Conservation (phyloP, 2,888 invertebrate species). For the Scaptodrosophila latifasciaeformis region DNA sequence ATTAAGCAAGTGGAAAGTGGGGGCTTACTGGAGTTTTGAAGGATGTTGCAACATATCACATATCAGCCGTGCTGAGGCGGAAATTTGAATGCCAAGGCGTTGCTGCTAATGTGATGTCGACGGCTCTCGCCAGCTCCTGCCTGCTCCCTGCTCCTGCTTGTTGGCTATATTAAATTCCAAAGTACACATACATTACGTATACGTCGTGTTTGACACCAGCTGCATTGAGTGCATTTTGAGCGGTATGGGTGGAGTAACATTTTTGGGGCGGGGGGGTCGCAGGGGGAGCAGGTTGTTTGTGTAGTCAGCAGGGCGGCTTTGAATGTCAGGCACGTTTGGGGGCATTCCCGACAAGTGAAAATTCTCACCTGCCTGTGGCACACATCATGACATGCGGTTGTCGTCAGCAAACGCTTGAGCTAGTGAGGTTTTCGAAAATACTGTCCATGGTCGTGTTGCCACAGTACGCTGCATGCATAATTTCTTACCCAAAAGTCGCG, state of each 20-base stretch:
- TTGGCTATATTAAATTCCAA: constrained; percentile 35
- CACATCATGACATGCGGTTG: constrained; percentile 63
- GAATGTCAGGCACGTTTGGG: constrained; percentile 27
- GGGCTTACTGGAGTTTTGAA: not conserved
- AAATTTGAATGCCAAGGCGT: constrained; percentile 60
- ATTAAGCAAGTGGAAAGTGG: constrained; percentile 27
- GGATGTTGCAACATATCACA: too few species aligned
- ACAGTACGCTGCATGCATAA: constrained; percentile 28
- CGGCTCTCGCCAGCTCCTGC: constrained; percentile 9
- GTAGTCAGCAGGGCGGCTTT: not conserved
- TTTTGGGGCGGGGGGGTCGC: not conserved
- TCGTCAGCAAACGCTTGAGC: too few species aligned
- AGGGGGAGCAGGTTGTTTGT: too few species aligned
- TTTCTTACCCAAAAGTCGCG: constrained; percentile 43
- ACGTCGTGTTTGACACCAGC: constrained; percentile 28
- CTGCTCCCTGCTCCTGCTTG: constrained; percentile 5
- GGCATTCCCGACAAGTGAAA: too few species aligned
- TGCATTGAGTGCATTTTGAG: too few species aligned
- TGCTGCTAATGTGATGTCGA: constrained; percentile 28
- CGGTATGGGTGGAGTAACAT: not conserved
- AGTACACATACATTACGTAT: constrained; percentile 30
- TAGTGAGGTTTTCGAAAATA: too few species aligned
- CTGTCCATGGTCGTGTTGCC: too few species aligned
- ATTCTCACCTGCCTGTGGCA: constrained; percentile 41
- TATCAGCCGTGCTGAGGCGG: constrained; percentile 23